Evolutionary conservation across 2,113 vertebrate genomes (phyloP).

Genomic region (Pyrgilauda ruficollis): DNA sequence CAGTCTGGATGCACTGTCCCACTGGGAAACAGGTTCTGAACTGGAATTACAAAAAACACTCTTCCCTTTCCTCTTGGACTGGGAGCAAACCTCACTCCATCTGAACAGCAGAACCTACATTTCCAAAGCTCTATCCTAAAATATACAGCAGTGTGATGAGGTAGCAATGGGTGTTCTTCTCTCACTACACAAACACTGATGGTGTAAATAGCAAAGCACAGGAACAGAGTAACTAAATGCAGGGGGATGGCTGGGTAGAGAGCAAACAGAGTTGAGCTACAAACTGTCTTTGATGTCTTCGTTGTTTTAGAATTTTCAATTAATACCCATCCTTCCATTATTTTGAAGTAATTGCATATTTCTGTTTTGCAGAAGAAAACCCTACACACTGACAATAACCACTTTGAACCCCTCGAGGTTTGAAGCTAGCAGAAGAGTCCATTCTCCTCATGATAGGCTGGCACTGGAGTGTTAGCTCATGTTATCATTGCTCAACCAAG

Average conservation of each 20-base stretch:
- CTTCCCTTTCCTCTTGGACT: background rate
- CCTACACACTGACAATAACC: background rate
- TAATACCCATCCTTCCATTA: background rate
- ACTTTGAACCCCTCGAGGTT: background rate
- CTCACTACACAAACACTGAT: background rate
- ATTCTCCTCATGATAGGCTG: background rate
- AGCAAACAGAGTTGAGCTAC: background rate
- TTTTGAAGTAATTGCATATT: background rate
- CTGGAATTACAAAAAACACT: background rate
- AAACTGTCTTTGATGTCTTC: background rate
- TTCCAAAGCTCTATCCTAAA: background rate
- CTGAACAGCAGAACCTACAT: background rate
- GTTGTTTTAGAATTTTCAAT: background rate
- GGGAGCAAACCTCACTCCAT: background rate
- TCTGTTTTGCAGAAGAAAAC: background rate
- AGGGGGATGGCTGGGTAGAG: background rate
- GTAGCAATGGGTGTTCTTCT: background rate
- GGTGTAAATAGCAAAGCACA: background rate
- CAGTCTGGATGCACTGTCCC: background rate
- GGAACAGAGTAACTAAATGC: background rate
- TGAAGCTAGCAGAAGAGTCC: background rate
- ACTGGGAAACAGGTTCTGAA: background rate
- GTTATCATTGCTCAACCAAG: background rate
- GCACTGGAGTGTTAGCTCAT: background rate
- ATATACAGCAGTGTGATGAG: background rate